Conservation (phyloP, 2,797 vertebrate species). For the Loris lydekkerianus region DNA sequence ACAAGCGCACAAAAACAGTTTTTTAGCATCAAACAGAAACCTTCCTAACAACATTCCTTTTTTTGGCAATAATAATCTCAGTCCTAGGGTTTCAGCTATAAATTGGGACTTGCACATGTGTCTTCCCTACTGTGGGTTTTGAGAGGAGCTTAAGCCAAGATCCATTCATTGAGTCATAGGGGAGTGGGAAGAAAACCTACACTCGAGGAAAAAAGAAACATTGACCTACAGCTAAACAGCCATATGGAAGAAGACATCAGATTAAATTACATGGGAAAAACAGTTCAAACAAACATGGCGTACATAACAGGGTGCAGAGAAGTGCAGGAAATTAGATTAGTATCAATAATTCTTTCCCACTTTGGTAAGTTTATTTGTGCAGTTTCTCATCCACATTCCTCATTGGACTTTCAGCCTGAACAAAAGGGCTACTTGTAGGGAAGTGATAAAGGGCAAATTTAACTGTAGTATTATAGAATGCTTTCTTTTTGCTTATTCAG, state of each 20-base stretch:
- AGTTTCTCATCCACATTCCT: conserved; percentile 61
- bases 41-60: conserved; percentile 38
- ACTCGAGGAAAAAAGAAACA: conserved; percentile 67
- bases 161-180: conserved; percentile 76
- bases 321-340: conserved; percentile 30
- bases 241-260: conserved; percentile 64
- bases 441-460: not conserved
- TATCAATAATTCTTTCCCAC: conserved; percentile 28
- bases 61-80: conserved; percentile 2
- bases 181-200: conserved; percentile 81
- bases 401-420: conserved; percentile 15
- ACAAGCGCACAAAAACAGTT: not conserved
- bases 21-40: not conserved
- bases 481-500: conserved; percentile 47
- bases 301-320: not conserved
- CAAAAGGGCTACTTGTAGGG: not conserved
- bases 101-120: conserved; percentile 16
- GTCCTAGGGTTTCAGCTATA: conserved; percentile 1
- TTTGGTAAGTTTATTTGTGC: conserved; percentile 10
- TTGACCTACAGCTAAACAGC: conserved; percentile 55
- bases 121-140: conserved; percentile 60
- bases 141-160: conserved; percentile 71
- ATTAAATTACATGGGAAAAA: conserved; percentile 57
- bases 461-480: not conserved
- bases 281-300: not conserved